Evolutionary conservation across 1,140 invertebrate genomes (phyloP), one percentile per base, ranked within the genome.

Genomic region (Drosophila setifemur): DNA sequence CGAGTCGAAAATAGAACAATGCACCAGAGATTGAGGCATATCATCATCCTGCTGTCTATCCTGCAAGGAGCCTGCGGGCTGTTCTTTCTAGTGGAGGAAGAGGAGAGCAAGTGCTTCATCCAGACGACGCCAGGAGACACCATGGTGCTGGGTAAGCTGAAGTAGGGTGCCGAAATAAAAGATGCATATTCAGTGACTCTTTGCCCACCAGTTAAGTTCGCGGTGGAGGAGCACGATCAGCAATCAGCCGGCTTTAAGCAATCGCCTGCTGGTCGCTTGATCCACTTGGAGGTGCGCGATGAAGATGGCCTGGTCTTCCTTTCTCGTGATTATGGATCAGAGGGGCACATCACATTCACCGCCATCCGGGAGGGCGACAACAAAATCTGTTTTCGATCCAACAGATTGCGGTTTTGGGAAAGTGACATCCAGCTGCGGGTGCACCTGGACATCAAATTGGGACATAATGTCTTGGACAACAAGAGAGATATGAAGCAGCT

Each of bases 121-220:
- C 98, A 99, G 92, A 98, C 99, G 94, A 98, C 99, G 78, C 98
- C 98, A 4, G 98, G 99, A 92, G 98, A 99, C 91, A 99, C 98
- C 0, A 97, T 97, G 74, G 98, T 99, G 69, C 95, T 99, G 79
- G 98, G 98, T 98, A 93, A 92, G 47, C 40, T 44, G 16, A 5
- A 8, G 53, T 5, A 29, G 48, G 48, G 26, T 8, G 9, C 18
- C 2, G 2, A 33, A 12, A 21, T 31, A 31, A 31, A 31, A 5
- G 61, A 57, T 55, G 9, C 6, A 3, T 1, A 48, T 58, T 88
- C n/a, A n/a, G n/a, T n/a, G n/a, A n/a, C n/a, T n/a, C n/a, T 71
- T 68, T 90, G n/a, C n/a, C 3, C 31, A 8, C 94, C 94, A 98
- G 97, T 98, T 2, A 97, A 98, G 89, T 99, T 99, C 89, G 99